phyloP scores from a whole-genome alignment of 1,140 invertebrate genomes.

The Melipona quadrifasciata region DNA sequence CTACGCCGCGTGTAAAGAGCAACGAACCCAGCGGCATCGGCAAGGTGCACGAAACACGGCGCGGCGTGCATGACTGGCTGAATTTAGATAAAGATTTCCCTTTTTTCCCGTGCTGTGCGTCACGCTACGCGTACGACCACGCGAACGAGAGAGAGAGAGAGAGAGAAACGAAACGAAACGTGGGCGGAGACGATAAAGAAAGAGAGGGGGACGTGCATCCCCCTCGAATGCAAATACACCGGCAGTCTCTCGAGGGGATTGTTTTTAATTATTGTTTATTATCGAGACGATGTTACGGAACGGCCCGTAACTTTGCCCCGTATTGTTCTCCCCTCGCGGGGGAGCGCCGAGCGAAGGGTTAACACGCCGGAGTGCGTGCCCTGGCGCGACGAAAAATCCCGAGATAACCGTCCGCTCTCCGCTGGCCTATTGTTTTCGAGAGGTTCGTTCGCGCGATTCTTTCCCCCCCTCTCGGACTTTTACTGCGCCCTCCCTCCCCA shows the following conservation, averaged over 20 bases:
- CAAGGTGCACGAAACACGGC: constrained; percentile 33
- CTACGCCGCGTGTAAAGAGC: neutral
- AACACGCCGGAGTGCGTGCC: constrained; percentile 28
- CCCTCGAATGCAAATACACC: constrained; percentile 34
- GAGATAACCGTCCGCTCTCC: neutral
- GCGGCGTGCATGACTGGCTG: constrained; percentile 25
- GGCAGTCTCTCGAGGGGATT: constrained; percentile 29
- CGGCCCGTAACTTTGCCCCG: neutral
- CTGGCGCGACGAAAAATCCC: constrained; percentile 1
- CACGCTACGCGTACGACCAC: neutral
- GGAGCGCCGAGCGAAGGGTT: constrained; percentile 12
- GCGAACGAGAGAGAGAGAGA: neutral
- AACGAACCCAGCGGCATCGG: constrained; percentile 10
- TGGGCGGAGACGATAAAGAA: neutral
- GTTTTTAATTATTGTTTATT: constrained; percentile 56
- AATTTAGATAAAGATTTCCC: constrained; percentile 41
- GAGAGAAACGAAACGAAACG: neutral
- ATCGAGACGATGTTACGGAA: constrained; percentile 37
- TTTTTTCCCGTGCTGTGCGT: constrained; percentile 1
- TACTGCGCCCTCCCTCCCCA: too few species aligned
- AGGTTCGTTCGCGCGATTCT: constrained; percentile 28
- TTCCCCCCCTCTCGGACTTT: neutral
- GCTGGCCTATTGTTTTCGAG: constrained; percentile 13
- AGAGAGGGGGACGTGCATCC: neutral
- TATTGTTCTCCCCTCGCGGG: constrained; percentile 18